Evolutionary conservation across 2,797 vertebrate genomes (phyloP).

Genomic region (Pempheris klunzingeri): DNA sequence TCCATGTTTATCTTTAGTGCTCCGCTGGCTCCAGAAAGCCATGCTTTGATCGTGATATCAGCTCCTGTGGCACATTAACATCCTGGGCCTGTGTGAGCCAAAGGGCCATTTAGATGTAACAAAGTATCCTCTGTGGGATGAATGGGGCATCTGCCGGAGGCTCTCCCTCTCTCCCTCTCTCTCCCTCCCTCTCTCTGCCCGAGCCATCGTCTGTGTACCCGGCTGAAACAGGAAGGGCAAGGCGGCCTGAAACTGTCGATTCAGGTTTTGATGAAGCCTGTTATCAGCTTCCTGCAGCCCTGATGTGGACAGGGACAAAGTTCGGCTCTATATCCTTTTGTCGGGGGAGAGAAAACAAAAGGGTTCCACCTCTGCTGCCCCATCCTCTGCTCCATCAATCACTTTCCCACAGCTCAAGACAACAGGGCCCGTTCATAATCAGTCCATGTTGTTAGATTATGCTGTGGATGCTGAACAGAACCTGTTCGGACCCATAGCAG

Average conservation of each 20-base stretch:
- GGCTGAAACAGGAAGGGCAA: conserved; percentile 80
- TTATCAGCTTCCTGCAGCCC: conserved; percentile 83
- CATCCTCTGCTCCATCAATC: background rate
- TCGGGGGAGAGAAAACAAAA: conserved; percentile 58
- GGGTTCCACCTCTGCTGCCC: conserved; percentile 64
- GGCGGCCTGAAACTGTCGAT: conserved; percentile 79
- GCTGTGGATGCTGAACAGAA: background rate
- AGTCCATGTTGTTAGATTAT: background rate
- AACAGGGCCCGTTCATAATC: conserved; percentile 3
- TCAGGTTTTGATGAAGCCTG: conserved; percentile 77
- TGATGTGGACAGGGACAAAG: conserved; percentile 74
- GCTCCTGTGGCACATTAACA: conserved; percentile 82
- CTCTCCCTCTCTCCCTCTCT: conserved; percentile 51
- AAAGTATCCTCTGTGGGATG: conserved; percentile 87
- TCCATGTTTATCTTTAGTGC: conserved; percentile 52
- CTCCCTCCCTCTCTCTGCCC: conserved; percentile 48
- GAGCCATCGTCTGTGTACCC: conserved; percentile 62
- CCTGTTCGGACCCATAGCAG: background rate
- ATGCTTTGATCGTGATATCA: conserved; percentile 77
- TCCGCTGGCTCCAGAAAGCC: conserved; percentile 71
- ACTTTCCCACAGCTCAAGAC: background rate
- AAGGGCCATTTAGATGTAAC: conserved; percentile 83
- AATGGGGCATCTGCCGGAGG: conserved; percentile 84
- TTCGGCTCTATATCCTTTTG: conserved; percentile 74
- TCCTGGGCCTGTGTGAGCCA: conserved; percentile 77